Evolutionary conservation across 2,888 invertebrate genomes (phyloP), one percentile per base, ranked within the genome.

Genomic region (Watsonalla binaria): DNA sequence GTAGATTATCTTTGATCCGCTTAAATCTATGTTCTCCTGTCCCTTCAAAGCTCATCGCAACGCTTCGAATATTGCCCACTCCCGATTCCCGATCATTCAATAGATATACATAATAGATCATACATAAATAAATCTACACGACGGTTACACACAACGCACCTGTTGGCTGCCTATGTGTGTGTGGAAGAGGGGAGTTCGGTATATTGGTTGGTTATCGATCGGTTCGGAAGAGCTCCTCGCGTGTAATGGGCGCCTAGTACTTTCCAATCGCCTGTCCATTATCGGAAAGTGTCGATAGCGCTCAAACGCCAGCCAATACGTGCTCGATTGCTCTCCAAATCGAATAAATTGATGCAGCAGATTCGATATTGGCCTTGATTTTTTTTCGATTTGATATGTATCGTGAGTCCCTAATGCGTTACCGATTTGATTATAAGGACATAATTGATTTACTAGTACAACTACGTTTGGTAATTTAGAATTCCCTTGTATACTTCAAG

Each of bases 251-350:
- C 48, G 61, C 88, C 86, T 88, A 66, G 88, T 89, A 82, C 75
- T 85, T 86, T 79, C 84, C 84, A 84, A 89, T 88, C 86, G 76
- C 79, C 78, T 82, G 79, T 81, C 78, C 84, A 84, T 88, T 87
- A 88, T 87, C 78, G 88, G 77, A 62, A 78, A 85, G 82, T 76
- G 78, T 76, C 86, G 77, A 89, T 88, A 82, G 61, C 56, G 58
- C 66, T 45, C 73, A 78, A 77, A 84, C 80, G 72, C 56, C 53
- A 53, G 54, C 59, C 55, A 53, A 48, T 45, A 52, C 53, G 52
- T 24, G 15, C 33, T 58, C 53, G 51, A 53, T 57, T 13, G 14
- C 6, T 9, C 34, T 9, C 24, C 24, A 5, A 9, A 35, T 37
- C 24, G 39, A 24, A 24, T 24, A 24, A 24, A 24, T 24, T 24